Evolutionary conservation across 2,113 vertebrate species (phyloP).

Genomic region (Rhabdornis inornatus): DNA sequence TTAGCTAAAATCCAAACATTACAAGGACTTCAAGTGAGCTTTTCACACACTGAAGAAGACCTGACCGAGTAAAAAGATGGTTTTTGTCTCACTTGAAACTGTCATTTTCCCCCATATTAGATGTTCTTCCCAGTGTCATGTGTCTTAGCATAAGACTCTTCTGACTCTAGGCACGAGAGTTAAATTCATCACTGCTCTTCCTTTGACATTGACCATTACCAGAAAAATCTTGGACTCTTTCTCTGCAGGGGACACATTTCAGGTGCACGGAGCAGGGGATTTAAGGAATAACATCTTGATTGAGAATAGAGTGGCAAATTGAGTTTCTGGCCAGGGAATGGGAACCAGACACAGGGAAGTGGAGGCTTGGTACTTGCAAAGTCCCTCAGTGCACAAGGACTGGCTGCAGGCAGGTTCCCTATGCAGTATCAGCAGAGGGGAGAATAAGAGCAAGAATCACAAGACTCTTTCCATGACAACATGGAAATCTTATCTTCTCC

Average conservation of each 20-base stretch:
- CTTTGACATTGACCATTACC: rapidly evolving
- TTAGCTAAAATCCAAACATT: not conserved
- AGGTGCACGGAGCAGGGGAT: not conserved
- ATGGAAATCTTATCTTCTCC: not conserved
- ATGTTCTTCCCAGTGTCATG: not conserved
- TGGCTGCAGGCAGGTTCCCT: not conserved
- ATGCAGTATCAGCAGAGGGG: not conserved
- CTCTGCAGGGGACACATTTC: not conserved
- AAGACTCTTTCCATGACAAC: not conserved
- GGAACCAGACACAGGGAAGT: not conserved
- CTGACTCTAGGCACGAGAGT: not conserved
- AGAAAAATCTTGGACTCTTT: not conserved
- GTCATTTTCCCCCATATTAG: not conserved
- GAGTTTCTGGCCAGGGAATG: not conserved
- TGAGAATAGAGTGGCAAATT: not conserved
- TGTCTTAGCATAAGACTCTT: not conserved
- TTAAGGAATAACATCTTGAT: not conserved
- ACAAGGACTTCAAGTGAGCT: not conserved
- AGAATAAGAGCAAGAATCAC: not conserved
- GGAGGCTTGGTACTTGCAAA: not conserved
- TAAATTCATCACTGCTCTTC: not conserved
- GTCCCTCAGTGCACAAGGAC: not conserved
- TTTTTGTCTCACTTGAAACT: not conserved
- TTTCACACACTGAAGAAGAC: not conserved
- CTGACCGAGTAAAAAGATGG: not conserved